Base-by-base conservation (phyloP, 2,797 vertebrate species). In the Sandelia bainsii region DNA sequence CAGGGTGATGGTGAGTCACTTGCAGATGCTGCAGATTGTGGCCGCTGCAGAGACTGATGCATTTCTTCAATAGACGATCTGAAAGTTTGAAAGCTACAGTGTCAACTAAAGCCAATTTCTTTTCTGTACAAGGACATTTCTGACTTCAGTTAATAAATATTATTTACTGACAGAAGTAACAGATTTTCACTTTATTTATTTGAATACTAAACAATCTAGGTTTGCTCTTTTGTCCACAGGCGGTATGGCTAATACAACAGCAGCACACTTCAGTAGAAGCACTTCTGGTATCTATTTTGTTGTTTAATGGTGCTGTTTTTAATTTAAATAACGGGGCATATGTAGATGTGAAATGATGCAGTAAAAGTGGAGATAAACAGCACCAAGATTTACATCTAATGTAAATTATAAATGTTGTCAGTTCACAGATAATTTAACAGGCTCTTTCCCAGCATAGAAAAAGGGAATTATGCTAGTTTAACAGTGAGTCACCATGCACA, bases 71-170 rank as follows among this genome's bases (percentile, higher is more conserved):
- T 20, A 6, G 27, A 39, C 46, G 7, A 63, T 69, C 13, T 42
- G 11, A 7, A 34, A 17, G 8, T 64, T 77, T 8, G 44, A 48
- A 37, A 20, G 19, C 29, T 54, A 3, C 40, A 13, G 23, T 17
- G 45, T 44, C 34, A 68, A 8, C 16, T 34, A n/a, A 72, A 48
- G 11, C 0, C 4, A 42, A 50, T 19, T 39, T 4, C 14, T 8
- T 49, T 52, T 72, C 34, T 78, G 62, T 45, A 22, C 52, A 63
- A 54, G 22, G 46, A 61, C 13, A 34, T 46, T 64, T 59, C n/a
- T 64, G 20, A 39, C 17, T 3, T 27, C 27, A 54, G 40, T 77
- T 49, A 11, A 85, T 87, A 88, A 90, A 91, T 77, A 56, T 51
- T 45, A 50, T 69, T 80, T 63, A 32, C 40, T 45, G 46, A 76